A percentile compares a stretch with the other conserved stretches of the same genome.
phyloP scores from a whole-genome alignment of 2,888 invertebrate species.

The Scaptomyza reducta region DNA sequence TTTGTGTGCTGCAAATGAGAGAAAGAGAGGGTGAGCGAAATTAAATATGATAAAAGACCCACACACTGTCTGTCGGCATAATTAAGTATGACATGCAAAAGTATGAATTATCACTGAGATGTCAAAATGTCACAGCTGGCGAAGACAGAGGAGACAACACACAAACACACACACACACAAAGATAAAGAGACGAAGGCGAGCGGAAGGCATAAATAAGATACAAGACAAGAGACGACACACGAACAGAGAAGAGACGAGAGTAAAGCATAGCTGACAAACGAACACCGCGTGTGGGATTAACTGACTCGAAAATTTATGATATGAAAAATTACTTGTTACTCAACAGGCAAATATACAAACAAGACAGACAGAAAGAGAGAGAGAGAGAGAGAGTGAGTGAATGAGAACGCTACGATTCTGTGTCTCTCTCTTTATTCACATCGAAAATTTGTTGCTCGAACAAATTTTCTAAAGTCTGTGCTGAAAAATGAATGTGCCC shows the following conservation, averaged over 20 bases:
- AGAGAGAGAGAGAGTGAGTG: constrained; percentile 11
- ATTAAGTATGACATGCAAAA: constrained; percentile 83
- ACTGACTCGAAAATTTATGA: constrained; percentile 81
- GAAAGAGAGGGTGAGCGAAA: constrained; percentile 38
- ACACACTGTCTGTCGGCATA: constrained; percentile 79
- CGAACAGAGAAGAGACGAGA: constrained; percentile 22
- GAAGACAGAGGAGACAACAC: constrained; percentile 38
- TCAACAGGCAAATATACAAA: constrained; percentile 35
- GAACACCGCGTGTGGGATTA: constrained; percentile 82
- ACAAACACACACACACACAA: constrained; percentile 20
- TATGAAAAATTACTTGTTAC: constrained; percentile 80
- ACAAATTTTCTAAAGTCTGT: constrained; percentile 74
- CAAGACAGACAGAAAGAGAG: constrained; percentile 16
- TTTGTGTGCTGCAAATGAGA: constrained; percentile 8
- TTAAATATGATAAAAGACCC: constrained; percentile 78
- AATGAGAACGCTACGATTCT: constrained; percentile 35
- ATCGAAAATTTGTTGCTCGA: constrained; percentile 48
- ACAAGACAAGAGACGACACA: constrained; percentile 24
- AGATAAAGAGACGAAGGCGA: constrained; percentile 55
- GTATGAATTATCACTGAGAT: constrained; percentile 83
- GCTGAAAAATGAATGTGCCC: constrained; percentile 78
- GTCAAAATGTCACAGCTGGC: constrained; percentile 81
- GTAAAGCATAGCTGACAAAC: constrained; percentile 49
- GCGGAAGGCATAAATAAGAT: constrained; percentile 63
- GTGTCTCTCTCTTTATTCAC: constrained; percentile 28